Base-by-base conservation (phyloP, 92 coral and sea anemone genomes). In the Muricea muricata region DNA sequence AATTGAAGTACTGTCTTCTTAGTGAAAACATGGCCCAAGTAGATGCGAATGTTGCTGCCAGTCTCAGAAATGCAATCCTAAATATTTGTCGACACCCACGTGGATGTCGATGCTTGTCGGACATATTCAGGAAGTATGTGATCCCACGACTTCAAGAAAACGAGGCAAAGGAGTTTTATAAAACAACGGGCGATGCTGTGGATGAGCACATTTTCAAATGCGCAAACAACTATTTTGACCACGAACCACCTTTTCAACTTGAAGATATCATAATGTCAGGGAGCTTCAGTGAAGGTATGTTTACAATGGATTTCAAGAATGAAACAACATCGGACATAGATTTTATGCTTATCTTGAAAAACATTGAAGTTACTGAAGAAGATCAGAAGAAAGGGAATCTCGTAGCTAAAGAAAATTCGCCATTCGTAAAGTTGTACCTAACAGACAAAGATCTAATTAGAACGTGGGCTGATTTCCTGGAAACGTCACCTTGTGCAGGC, bases 371-470 rank as follows among this genome's bases (percentile, higher is more conserved):
- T 4, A 23, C 67, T 17, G 68, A 76, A n/a, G 12, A 15, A 23
- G 82, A 76, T 3, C 82, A 76, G 55, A 24, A 12, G 30, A 14
- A 54, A 24, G 82, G 82, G 31, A 54, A 55, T 30, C 35, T 76
- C 14, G 10, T 10, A 39, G 10, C 31, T 67, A 76, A 23, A 29
- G 82, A 76, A 13, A 37, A 76, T 34, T 52, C 65, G 5, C 82
- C 82, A 31, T 76, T 76, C 34, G 82, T 76, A 29, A 32, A 76
- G 37, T 31, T 76, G 26, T 76, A 76, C 32, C 67, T 76, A 4
- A 47, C 67, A 7, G 48, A 76, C 13, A 14, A 54, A 29, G 18
- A 14, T 33, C 68, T 76, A 12, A 52, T 76, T 23, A 54, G 21
- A 28, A 76, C 48, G 3, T 76, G 82, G 82, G 29, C 29, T 14